These are phyloP conservation scores for Speoplatyrhinus poulsoni DNA, from an alignment of 2,113 vertebrate species.

Conservation along the genomic window DNA sequence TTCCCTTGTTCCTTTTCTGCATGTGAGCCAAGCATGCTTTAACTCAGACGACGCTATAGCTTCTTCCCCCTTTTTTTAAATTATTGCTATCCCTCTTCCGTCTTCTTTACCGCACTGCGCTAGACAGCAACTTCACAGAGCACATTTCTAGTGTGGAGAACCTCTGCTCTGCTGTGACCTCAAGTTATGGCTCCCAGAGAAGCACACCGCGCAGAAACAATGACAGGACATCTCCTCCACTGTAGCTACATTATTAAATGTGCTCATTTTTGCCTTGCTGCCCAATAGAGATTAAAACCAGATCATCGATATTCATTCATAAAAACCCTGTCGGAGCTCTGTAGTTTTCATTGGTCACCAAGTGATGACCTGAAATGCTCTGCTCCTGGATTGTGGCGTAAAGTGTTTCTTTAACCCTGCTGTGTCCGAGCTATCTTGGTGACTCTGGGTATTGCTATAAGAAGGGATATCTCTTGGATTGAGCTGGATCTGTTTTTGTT, in stretches of 20 bases:
- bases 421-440: background rate
- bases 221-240: constrained; percentile 46
- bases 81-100: constrained; percentile 6
- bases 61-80: constrained; percentile 20
- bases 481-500: constrained; percentile 2
- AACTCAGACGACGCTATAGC: background rate
- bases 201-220: constrained; percentile 12
- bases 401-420: constrained; percentile 19
- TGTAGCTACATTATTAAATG: constrained; percentile 69
- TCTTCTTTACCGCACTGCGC: constrained; percentile 14
- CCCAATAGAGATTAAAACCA: background rate
- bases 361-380: constrained; percentile 25
- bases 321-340: constrained; percentile 45
- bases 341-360: constrained; percentile 8
- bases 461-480: background rate
- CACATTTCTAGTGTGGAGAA: constrained; percentile 25
- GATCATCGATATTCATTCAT: constrained; percentile 56
- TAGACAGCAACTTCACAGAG: constrained; percentile 38
- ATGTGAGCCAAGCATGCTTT: constrained; percentile 11
- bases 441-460: background rate
- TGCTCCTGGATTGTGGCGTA: constrained; percentile 16
- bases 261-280: constrained; percentile 48
- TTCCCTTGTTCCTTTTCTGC: constrained; percentile 10
- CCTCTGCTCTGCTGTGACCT: constrained; percentile 44
- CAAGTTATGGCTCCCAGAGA: constrained; percentile 53